phyloP scores from a whole-genome alignment of 2,113 vertebrate species.

The Gulo gulo region DNA sequence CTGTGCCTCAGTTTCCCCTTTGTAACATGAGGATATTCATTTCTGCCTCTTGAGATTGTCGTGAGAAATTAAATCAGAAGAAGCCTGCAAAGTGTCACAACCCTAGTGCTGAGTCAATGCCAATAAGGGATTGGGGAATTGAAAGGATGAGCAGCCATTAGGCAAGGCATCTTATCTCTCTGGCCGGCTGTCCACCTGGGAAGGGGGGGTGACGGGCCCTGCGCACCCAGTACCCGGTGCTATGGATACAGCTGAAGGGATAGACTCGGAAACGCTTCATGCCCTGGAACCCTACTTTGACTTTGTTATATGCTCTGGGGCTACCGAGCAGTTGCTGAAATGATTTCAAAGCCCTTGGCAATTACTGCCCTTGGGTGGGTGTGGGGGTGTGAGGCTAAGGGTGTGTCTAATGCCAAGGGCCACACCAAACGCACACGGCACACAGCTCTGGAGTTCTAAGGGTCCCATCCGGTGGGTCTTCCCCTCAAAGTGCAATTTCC shows the following conservation, averaged over 20 bases:
- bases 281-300: rapidly evolving
- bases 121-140: neutral
- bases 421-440: rapidly evolving
- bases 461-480: neutral
- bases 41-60: neutral
- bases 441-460: neutral
- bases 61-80: neutral
- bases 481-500: neutral
- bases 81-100: neutral
- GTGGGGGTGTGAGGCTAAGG: neutral
- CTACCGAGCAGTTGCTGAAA: neutral
- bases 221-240: rapidly evolving
- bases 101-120: neutral
- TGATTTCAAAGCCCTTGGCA: neutral
- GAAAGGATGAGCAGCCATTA: neutral
- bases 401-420: neutral
- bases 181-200: neutral
- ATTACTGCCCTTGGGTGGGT: neutral
- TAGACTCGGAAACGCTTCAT: rapidly evolving
- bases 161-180: neutral
- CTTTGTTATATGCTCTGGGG: neutral
- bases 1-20: neutral
- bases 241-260: neutral
- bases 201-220: rapidly evolving
- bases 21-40: neutral